Conservation (phyloP, 2,888 invertebrate genomes). For the Helobdella robusta region DNA sequence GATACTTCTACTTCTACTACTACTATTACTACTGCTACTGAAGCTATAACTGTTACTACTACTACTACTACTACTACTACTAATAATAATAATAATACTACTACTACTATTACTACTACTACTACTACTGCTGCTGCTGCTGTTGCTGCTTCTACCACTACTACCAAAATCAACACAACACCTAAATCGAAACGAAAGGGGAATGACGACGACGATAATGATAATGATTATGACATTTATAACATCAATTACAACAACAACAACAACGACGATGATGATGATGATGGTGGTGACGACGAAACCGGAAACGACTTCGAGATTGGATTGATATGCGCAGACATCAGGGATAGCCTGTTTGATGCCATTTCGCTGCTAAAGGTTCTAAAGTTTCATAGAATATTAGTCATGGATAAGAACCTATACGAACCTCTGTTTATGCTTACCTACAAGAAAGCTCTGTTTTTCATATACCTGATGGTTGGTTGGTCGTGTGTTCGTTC, state of each 20-base stretch:
- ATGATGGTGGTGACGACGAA: background rate
- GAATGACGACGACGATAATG: background rate
- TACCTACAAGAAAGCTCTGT: slow-evolving; percentile 18
- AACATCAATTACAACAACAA: background rate
- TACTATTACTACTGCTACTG: too few relatives aligned
- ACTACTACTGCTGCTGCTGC: background rate
- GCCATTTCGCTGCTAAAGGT: slow-evolving; percentile 8
- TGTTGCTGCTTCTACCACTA: background rate
- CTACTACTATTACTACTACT: background rate
- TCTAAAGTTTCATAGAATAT: slow-evolving; percentile 18
- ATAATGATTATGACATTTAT: background rate
- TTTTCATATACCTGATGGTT: slow-evolving; percentile 22
- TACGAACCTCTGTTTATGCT: slow-evolving; percentile 19
- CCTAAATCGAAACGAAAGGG: background rate
- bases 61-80: too few relatives aligned
- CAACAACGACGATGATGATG: background rate
- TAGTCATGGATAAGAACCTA: slow-evolving; percentile 9
- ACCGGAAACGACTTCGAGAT: slow-evolving; percentile 3
- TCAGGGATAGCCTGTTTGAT: slow-evolving; percentile 21
- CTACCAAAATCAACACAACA: background rate
- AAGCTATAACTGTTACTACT: too few relatives aligned
- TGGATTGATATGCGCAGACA: background rate
- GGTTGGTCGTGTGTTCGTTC: slow-evolving; percentile 7
- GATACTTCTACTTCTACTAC: too few relatives aligned
- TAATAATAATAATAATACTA: too few relatives aligned